phyloP scores from a whole-genome alignment of 1,140 invertebrate genomes.

The Drosophila serrata region DNA sequence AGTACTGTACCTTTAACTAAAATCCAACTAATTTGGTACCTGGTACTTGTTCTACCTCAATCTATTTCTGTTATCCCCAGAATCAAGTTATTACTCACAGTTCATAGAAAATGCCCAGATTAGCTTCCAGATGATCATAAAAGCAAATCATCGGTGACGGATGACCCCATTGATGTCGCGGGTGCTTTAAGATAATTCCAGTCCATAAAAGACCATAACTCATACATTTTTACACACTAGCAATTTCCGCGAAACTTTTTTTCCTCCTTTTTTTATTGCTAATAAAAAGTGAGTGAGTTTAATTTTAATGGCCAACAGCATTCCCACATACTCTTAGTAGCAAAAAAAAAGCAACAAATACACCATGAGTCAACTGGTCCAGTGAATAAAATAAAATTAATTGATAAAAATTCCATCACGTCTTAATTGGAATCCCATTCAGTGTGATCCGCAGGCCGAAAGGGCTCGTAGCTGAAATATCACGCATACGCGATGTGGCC shows the following conservation, averaged over 20 bases:
- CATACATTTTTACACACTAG: conserved; percentile 14
- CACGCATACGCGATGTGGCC: conserved; percentile 33
- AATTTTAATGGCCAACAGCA: conserved; percentile 50
- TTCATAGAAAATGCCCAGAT: background rate
- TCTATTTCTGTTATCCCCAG: too few species aligned
- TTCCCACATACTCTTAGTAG: background rate
- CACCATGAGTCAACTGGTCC: conserved; percentile 45
- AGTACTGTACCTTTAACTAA: too few species aligned
- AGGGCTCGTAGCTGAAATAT: conserved; percentile 11
- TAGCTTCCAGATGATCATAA: conserved; percentile 24
- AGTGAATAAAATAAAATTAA: conserved; percentile 75
- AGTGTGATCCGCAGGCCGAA: conserved; percentile 26
- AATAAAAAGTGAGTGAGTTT: conserved; percentile 55
- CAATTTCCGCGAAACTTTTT: conserved; percentile 6
- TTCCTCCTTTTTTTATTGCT: conserved; percentile 41
- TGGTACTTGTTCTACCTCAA: background rate
- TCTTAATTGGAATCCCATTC: conserved; percentile 67
- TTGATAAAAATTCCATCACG: conserved; percentile 75
- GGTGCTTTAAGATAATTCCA: conserved; percentile 58
- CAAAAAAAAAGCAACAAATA: too few species aligned
- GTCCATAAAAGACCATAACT: conserved; percentile 50
- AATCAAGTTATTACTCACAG: background rate
- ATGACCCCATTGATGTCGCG: conserved; percentile 17
- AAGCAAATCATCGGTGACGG: conserved; percentile 31
- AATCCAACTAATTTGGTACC: background rate